Conservation (phyloP, 2,888 invertebrate species). For the Bimastos eiseni region DNA sequence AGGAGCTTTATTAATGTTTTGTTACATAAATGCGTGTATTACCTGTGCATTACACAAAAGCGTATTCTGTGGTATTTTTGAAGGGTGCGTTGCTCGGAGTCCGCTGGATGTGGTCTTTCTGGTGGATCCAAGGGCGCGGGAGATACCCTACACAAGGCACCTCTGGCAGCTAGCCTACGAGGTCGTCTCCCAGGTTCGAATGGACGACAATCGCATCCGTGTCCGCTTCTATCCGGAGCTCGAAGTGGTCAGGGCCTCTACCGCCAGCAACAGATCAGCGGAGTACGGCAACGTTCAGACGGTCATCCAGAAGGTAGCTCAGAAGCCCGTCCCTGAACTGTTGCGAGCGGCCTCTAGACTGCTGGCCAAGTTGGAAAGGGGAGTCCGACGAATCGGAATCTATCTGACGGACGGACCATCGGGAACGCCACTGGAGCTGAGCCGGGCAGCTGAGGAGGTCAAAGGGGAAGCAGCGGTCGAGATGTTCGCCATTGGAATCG, state of each 20-base stretch:
- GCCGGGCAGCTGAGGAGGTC: background rate
- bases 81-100: background rate
- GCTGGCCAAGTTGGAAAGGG: background rate
- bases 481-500: slow-evolving; percentile 4
- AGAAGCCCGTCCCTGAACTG: background rate
- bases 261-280: background rate
- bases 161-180: slow-evolving; percentile 39
- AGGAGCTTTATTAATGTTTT: background rate
- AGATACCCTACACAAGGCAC: background rate
- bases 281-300: background rate
- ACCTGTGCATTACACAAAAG: background rate
- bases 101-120: slow-evolving; percentile 26
- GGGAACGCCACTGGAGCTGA: background rate
- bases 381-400: background rate
- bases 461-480: background rate
- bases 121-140: slow-evolving; percentile 17
- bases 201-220: slow-evolving; percentile 33
- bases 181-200: slow-evolving; percentile 35
- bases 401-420: background rate
- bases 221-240: slow-evolving; percentile 37
- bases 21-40: background rate
- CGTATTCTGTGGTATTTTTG: background rate
- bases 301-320: background rate
- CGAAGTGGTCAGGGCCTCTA: background rate
- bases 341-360: background rate